Base-by-base conservation (phyloP, 2,113 vertebrate species). In the Nannospalax galili region DNA sequence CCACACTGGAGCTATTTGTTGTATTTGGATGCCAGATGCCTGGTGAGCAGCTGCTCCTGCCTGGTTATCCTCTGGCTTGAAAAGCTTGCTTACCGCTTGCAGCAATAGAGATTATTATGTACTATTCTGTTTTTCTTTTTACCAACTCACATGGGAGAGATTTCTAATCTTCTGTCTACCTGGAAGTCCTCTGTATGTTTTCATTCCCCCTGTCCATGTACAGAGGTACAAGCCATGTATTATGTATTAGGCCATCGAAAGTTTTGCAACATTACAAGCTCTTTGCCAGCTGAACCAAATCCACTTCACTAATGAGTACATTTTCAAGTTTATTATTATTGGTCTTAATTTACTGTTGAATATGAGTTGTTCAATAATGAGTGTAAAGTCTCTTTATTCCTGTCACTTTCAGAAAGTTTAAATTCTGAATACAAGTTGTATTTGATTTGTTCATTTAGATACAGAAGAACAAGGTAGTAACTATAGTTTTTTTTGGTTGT, bases 391-490 rank as follows among this genome's bases (percentile, higher is more conserved):
- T 86, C n/a, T 89, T 92, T 65, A 84, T 77, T 88, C 72, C 45
- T 32, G 67, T 20, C 65, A 91, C 17, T 82, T 85, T 52, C 14
- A 70, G 30, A 77, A 79, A 60, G 19, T 26, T 92, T 93, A 88
- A 8, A 7, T 32, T 93, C 30, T 70, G 35, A 62, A 84, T 67
- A 94, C 5, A 7, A 67, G 8, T 92, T 94, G 11, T 45, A 45
- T 77, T 96, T 88, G 81, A 80, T 52, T 19, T 75, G n/a, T 45
- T 92, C 32, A 58, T 93, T 82, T 15, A 48, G n/a, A 3, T 58
- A 48, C 90, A 60, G 17, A 20, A 88, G 65, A 86, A 28, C n/a
- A 72, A 87, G 4, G 4, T 65, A 67, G 24, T 60, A 32, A 70
- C 2, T 73, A 24, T 75, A 37, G n/a, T 42, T 73, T 90, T 84